These are phyloP conservation scores for Mustelus asterias DNA, from an alignment of 2,113 vertebrate species.

Conservation along the genomic window DNA sequence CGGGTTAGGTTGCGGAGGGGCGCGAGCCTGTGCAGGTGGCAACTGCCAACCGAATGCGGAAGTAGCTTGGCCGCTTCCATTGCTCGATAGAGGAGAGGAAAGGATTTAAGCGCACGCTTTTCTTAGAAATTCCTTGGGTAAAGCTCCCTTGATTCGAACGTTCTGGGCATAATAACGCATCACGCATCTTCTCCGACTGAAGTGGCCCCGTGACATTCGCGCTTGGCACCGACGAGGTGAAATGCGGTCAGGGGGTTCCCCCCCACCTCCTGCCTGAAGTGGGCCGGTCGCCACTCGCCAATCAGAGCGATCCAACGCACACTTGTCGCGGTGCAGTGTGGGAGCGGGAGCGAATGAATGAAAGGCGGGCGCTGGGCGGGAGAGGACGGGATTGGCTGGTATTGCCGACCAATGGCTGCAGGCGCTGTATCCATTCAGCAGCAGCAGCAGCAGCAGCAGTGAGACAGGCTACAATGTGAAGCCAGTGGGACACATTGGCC, in stretches of 20 bases:
- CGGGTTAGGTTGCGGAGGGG: background rate
- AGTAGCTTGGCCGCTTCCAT: background rate
- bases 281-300: slow-evolving; percentile 39
- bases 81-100: background rate
- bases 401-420: no score
- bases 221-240: background rate
- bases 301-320: slow-evolving; percentile 50
- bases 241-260: background rate
- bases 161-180: accelerated
- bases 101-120: background rate
- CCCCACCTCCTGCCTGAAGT: background rate
- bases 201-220: background rate
- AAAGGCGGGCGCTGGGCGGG: slow-evolving; percentile 22
- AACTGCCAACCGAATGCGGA: slow-evolving; percentile 31
- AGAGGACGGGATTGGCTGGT: background rate
- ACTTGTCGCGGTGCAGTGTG: slow-evolving; percentile 46
- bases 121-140: background rate
- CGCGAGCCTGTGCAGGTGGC: background rate
- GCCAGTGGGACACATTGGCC: no score
- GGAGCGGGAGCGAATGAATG: slow-evolving; percentile 39
- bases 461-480: no score
- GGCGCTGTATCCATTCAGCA: background rate
- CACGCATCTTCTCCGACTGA: background rate
- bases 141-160: background rate
- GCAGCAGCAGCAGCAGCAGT: background rate